These are phyloP conservation scores for Dryobotodes eremita DNA, from an alignment of 2,888 invertebrate species.

Conservation along the genomic window DNA sequence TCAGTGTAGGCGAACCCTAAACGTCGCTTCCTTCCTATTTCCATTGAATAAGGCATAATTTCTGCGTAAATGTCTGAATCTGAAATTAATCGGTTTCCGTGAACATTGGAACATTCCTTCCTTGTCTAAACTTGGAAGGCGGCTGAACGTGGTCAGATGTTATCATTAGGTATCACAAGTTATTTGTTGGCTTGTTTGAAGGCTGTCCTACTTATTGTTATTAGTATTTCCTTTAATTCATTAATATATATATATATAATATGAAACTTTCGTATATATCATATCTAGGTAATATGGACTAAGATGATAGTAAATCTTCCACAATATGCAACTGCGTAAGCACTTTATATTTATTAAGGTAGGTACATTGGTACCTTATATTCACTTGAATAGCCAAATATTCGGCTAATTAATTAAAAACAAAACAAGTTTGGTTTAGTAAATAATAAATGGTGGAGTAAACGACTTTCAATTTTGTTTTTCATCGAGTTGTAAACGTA, in stretches of 20 bases:
- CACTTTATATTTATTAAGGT: background rate
- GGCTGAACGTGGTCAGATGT: slow-evolving; percentile 40
- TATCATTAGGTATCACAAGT: slow-evolving; percentile 46
- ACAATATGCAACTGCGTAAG: background rate
- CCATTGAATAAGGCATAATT: slow-evolving; percentile 72
- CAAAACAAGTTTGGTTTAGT: background rate
- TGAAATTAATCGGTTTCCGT: slow-evolving; percentile 77
- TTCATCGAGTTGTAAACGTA: background rate
- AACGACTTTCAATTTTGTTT: background rate
- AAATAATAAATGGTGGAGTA: no score
- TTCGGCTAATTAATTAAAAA: background rate
- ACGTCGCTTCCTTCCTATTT: slow-evolving; percentile 38
- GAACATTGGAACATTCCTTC: slow-evolving; percentile 61
- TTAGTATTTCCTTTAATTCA: no score
- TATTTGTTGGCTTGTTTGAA: slow-evolving; percentile 27
- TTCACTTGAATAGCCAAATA: background rate
- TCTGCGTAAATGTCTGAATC: slow-evolving; percentile 73
- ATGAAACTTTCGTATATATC: background rate
- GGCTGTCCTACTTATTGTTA: background rate
- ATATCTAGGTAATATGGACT: background rate
- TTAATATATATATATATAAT: no score
- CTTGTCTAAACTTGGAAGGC: slow-evolving; percentile 56
- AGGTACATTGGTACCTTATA: background rate
- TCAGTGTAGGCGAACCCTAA: slow-evolving; percentile 31
- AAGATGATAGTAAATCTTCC: background rate